These are phyloP conservation scores for Ypsolopha sequella DNA, from an alignment of 2,888 invertebrate species.

Conservation along the genomic window DNA sequence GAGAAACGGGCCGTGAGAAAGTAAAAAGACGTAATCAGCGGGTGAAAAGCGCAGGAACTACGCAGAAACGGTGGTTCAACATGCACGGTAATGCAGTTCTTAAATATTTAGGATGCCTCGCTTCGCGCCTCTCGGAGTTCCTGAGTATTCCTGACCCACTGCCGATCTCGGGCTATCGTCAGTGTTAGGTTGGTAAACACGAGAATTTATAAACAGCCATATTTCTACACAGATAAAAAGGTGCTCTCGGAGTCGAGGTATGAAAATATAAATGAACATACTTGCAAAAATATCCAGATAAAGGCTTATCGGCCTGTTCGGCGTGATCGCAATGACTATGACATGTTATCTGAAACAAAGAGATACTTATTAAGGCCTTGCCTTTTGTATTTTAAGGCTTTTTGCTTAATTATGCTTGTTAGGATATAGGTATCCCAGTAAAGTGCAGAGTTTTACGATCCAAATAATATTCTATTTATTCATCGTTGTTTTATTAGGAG, in stretches of 20 bases:
- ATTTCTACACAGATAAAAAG: too few species aligned
- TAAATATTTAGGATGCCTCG: slow-evolving; percentile 59
- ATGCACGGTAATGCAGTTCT: slow-evolving; percentile 48
- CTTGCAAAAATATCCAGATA: slow-evolving; percentile 5
- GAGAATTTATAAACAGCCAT: not conserved
- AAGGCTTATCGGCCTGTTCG: not conserved
- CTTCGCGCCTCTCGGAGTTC: not conserved
- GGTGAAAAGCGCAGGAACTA: slow-evolving; percentile 43
- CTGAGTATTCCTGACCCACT: slow-evolving; percentile 57
- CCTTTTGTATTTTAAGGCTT: too few species aligned
- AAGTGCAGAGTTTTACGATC: too few species aligned
- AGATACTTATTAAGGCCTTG: too few species aligned
- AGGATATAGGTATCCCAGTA: too few species aligned
- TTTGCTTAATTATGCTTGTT: too few species aligned
- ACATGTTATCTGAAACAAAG: slow-evolving; percentile 45
- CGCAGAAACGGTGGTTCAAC: slow-evolving; percentile 21
- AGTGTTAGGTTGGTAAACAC: not conserved
- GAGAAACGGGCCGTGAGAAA: slow-evolving; percentile 43
- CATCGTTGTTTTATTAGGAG: too few species aligned
- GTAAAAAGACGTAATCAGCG: slow-evolving; percentile 63
- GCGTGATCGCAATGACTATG: slow-evolving; percentile 24
- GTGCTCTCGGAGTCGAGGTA: too few species aligned
- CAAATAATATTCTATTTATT: too few species aligned
- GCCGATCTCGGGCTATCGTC: slow-evolving; percentile 8
- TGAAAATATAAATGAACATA: not conserved